phyloP scores from a whole-genome alignment of 2,113 vertebrate genomes.

The Clarias gariepinus region DNA sequence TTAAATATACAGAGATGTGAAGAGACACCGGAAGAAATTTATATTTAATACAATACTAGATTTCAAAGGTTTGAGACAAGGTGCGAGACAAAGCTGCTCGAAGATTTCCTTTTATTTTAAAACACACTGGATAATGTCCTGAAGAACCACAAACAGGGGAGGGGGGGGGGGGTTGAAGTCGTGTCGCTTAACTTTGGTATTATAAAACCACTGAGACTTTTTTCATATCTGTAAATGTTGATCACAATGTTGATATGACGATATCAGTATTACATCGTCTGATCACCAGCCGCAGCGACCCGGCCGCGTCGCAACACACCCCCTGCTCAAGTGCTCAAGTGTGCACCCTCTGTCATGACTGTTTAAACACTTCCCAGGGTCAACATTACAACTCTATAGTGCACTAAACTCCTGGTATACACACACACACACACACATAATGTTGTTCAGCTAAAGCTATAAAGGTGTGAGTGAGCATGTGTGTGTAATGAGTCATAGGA shows the following conservation, averaged over 20 bases:
- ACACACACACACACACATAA: no score
- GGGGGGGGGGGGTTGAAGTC: no score
- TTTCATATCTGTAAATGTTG: neutral
- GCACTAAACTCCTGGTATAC: neutral
- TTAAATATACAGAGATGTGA: neutral
- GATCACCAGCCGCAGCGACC: neutral
- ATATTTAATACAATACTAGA: no score
- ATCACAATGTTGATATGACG: neutral
- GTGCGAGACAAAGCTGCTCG: neutral
- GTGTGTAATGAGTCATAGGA: neutral
- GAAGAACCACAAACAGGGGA: neutral
- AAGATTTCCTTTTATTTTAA: neutral
- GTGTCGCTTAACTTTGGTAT: neutral
- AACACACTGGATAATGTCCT: neutral
- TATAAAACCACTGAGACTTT: neutral
- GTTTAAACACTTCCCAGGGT: neutral
- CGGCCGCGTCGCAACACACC: no score
- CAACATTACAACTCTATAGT: neutral
- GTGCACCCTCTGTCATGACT: neutral
- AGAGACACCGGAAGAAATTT: no score
- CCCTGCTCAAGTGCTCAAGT: neutral
- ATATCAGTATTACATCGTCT: neutral
- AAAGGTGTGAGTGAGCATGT: neutral
- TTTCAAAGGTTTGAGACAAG: neutral
- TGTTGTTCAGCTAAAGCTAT: neutral